Evolutionary conservation across 92 coral and sea anemone genomes (phyloP).

Genomic region (Porites cylindrica): DNA sequence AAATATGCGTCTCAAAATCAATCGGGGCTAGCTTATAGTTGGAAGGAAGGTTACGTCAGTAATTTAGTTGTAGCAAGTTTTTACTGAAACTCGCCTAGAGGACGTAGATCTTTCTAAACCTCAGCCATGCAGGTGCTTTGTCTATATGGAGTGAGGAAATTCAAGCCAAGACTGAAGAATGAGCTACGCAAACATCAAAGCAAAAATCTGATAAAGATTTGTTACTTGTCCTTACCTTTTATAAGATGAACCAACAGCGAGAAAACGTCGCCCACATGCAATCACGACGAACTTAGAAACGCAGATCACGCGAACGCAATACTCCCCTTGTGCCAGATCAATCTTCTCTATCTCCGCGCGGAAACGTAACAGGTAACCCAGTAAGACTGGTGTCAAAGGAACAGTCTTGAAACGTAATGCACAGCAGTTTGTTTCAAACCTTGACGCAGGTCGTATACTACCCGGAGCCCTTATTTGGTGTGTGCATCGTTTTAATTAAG

Average conservation of each 20-base stretch:
- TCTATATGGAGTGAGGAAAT: too few relatives aligned
- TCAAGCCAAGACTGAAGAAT: too few relatives aligned
- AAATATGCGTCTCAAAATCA: too few relatives aligned
- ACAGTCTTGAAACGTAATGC: not conserved
- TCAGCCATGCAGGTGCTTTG: too few relatives aligned
- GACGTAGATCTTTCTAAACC: too few relatives aligned
- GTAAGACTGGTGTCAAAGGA: not conserved
- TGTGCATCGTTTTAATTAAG: not conserved
- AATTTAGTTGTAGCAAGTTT: too few relatives aligned
- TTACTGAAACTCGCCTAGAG: too few relatives aligned
- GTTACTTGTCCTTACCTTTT: conserved; percentile 23
- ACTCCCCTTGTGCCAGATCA: not conserved
- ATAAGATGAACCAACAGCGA: not conserved
- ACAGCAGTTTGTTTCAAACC: too few relatives aligned
- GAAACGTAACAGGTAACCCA: not conserved
- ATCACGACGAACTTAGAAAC: conserved; percentile 2
- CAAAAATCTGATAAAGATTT: not conserved
- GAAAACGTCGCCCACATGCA: not conserved
- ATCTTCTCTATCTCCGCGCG: not conserved
- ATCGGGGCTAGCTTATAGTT: too few relatives aligned
- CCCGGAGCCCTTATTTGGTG: not conserved
- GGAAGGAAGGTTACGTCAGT: too few relatives aligned
- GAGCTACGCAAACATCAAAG: not conserved
- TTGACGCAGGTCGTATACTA: not conserved
- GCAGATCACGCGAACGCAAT: conserved; percentile 27